Evolutionary conservation across 2,797 vertebrate genomes (phyloP).

Genomic region (Dromococcyx pavoninus): DNA sequence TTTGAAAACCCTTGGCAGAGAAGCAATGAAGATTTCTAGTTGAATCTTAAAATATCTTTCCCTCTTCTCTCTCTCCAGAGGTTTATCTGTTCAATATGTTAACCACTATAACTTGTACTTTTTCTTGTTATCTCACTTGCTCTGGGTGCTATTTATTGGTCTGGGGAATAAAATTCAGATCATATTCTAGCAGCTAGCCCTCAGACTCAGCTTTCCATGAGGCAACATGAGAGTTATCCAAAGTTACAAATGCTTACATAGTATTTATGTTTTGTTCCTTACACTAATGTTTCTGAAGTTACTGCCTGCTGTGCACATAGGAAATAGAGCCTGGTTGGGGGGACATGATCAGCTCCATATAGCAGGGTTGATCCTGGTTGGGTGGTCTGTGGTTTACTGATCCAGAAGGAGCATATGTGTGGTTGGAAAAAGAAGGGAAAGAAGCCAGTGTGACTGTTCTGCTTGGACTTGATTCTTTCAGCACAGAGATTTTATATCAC

Average conservation of each 20-base stretch:
- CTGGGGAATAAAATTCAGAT: not conserved
- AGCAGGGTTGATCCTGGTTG: not conserved
- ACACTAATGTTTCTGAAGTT: not conserved
- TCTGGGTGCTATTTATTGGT: constrained; percentile 7
- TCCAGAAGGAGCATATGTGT: not conserved
- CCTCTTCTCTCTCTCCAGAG: not conserved
- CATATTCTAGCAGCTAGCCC: not conserved
- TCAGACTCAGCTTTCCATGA: not conserved
- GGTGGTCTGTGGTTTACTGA: not conserved
- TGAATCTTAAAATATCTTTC: constrained; percentile 27
- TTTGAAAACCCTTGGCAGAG: not conserved
- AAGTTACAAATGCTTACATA: not conserved
- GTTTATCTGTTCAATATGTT: not conserved
- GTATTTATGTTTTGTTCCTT: not conserved
- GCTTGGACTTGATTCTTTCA: not conserved
- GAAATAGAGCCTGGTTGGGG: not conserved
- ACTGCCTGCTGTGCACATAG: not conserved
- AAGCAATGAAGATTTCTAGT: constrained; percentile 28
- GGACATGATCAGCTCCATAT: not conserved
- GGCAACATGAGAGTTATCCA: not conserved
- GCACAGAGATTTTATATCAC: not conserved
- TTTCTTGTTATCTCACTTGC: not conserved
- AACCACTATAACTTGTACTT: not conserved
- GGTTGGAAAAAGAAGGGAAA: not conserved
- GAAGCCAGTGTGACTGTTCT: not conserved